Evolutionary conservation across 1,140 invertebrate species (phyloP).

Genomic region (Meteorus sp.): DNA sequence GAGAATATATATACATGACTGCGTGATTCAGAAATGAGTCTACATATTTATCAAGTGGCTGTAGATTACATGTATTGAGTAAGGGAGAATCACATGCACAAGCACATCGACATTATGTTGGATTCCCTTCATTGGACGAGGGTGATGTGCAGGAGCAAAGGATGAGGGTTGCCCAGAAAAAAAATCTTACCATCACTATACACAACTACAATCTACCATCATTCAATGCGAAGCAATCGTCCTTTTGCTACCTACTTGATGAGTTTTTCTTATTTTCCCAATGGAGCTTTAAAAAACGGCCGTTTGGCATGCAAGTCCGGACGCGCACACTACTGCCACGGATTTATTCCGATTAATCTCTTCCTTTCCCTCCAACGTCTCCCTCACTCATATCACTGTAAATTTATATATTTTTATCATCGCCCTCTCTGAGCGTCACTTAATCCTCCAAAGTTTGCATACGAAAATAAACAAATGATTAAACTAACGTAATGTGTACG

Average conservation of each 20-base stretch:
- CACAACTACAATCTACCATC: constrained; percentile 17
- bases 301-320: constrained; percentile 45
- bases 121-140: background rate
- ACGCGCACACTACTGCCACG: constrained; percentile 22
- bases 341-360: constrained; percentile 48
- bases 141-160: constrained; percentile 26
- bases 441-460: too few species aligned
- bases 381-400: background rate
- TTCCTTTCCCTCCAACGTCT: constrained; percentile 23
- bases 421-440: too few species aligned
- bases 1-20: too few species aligned
- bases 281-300: constrained; percentile 49
- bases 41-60: too few species aligned
- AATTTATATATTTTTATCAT: too few species aligned
- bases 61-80: too few species aligned
- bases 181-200: constrained; percentile 20
- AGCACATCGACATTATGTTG: too few species aligned
- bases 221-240: too few species aligned
- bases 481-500: too few species aligned
- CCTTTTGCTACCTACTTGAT: constrained; percentile 37
- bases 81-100: too few species aligned
- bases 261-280: constrained; percentile 52
- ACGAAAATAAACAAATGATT: too few species aligned
- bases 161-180: background rate
- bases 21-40: too few species aligned